Conservation (phyloP, 2,888 invertebrate genomes). For the Cylindroiulus punctatus region DNA sequence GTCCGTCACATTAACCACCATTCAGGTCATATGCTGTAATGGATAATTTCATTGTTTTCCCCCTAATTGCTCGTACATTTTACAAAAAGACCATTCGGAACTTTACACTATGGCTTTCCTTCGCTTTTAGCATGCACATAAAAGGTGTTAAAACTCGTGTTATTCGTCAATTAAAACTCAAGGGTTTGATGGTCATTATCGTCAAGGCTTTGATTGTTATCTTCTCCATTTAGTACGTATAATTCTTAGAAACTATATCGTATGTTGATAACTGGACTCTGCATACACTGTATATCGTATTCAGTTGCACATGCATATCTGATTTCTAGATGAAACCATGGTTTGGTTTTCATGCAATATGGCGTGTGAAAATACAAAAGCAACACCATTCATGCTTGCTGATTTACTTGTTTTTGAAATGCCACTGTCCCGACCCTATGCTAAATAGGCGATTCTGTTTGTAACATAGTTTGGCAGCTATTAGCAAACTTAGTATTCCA, state of each 20-base stretch:
- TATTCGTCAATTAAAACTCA: not conserved
- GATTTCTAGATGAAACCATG: not conserved
- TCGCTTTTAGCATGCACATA: not conserved
- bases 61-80: not conserved
- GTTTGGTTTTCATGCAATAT: not conserved
- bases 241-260: not conserved
- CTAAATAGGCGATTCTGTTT: not conserved
- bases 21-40: conserved; percentile 13
- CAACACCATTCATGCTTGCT: not conserved
- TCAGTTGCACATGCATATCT: not conserved
- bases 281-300: not conserved
- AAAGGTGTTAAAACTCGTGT: not conserved
- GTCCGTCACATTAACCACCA: conserved; percentile 3
- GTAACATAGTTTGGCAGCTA: not conserved
- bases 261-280: not conserved
- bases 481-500: not conserved
- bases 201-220: not conserved
- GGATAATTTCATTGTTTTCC: conserved; percentile 42
- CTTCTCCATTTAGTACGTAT: not conserved
- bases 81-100: conserved; percentile 12
- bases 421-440: not conserved
- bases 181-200: not conserved
- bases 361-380: not conserved
- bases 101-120: not conserved
- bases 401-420: not conserved